Percentiles rank a stretch among this genome's conserved stretches.
These are phyloP conservation scores for Zaprionus obscuricornis DNA, from an alignment of 2,888 invertebrate genomes.

Conservation along the genomic window DNA sequence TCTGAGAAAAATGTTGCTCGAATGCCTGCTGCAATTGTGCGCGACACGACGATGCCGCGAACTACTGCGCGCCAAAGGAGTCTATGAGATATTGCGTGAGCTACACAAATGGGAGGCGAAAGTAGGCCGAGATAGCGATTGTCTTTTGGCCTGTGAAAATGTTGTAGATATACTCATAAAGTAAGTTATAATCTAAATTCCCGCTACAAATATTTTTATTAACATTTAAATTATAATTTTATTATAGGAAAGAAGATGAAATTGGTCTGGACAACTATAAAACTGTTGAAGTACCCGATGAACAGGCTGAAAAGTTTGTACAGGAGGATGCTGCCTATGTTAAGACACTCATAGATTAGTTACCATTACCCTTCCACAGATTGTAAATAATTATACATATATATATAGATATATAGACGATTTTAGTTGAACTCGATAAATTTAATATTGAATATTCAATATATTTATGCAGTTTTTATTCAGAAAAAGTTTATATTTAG, in stretches of 20 bases:
- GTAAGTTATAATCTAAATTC: slow-evolving; percentile 80
- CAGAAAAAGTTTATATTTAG: slow-evolving; percentile 59
- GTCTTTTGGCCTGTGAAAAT: slow-evolving; percentile 90
- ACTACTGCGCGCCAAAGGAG: slow-evolving; percentile 90
- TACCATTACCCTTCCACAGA: neutral
- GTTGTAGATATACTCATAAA: slow-evolving; percentile 94
- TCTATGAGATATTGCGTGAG: slow-evolving; percentile 94
- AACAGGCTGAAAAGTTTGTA: slow-evolving; percentile 89
- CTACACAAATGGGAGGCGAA: slow-evolving; percentile 94
- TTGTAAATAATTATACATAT: slow-evolving; percentile 51
- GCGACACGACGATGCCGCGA: slow-evolving; percentile 89
- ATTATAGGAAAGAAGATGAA: slow-evolving; percentile 90
- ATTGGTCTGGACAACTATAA: slow-evolving; percentile 92
- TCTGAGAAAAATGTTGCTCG: slow-evolving; percentile 91
- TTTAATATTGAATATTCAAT: slow-evolving; percentile 42
- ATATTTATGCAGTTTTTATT: slow-evolving; percentile 68
- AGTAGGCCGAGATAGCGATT: slow-evolving; percentile 85
- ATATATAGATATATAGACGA: no score
- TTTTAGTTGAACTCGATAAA: slow-evolving; percentile 35
- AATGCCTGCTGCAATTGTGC: slow-evolving; percentile 92
- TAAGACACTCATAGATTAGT: slow-evolving; percentile 59
- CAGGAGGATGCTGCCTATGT: slow-evolving; percentile 84
- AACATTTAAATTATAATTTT: neutral
- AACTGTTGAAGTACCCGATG: slow-evolving; percentile 89
- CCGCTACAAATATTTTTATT: neutral